phyloP scores from a whole-genome alignment of 2,797 vertebrate species.

The Sus cebifrons region DNA sequence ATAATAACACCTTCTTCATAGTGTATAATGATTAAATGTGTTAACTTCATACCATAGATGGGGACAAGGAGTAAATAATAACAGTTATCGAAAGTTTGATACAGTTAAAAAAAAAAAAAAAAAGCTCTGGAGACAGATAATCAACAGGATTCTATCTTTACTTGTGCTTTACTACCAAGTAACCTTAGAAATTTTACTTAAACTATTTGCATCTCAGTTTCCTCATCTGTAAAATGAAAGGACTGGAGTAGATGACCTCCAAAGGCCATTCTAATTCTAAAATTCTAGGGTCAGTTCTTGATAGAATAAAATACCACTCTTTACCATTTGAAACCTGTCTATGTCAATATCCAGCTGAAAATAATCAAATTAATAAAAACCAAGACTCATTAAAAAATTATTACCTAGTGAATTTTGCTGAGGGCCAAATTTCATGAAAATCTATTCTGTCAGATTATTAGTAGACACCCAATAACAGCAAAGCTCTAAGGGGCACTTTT shows the following conservation, averaged over 20 bases:
- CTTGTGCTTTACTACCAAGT: background rate
- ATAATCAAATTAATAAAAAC: slow-evolving; percentile 51
- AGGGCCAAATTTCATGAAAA: slow-evolving; percentile 34
- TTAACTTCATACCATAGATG: background rate
- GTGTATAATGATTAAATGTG: background rate
- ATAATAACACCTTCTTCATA: background rate
- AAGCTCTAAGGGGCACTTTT: slow-evolving; percentile 15
- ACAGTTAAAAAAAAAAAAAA: slow-evolving; percentile 14
- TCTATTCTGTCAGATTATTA: background rate
- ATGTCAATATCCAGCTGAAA: background rate
- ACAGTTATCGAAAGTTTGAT: background rate
- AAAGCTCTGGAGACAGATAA: background rate
- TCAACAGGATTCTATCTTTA: slow-evolving; percentile 2
- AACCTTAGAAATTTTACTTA: slow-evolving; percentile 22
- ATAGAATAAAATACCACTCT: background rate
- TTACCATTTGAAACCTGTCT: slow-evolving; percentile 7
- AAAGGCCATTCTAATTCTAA: background rate
- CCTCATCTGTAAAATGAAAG: slow-evolving; percentile 20
- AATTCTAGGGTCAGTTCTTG: background rate
- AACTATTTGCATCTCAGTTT: background rate
- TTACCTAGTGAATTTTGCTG: background rate
- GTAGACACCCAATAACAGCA: background rate
- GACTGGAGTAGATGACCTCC: too few species aligned
- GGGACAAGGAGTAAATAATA: background rate
- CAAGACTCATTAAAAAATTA: background rate